Base-by-base conservation (phyloP, 2,113 vertebrate species). In the Chaetodon auriga region DNA sequence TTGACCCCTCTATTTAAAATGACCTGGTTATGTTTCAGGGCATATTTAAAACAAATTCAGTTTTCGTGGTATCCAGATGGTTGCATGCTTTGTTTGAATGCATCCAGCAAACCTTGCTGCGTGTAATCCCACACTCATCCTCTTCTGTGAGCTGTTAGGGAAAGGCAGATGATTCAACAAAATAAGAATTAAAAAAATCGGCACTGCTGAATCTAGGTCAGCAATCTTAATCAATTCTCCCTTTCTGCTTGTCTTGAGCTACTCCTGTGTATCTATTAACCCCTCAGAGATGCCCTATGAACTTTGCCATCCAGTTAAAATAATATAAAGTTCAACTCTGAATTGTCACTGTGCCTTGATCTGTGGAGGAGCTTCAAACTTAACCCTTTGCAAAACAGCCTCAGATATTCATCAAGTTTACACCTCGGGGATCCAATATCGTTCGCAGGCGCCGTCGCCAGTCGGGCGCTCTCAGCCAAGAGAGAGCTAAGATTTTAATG, bases 371-470 rank as follows among this genome's bases (percentile, higher is more conserved):
- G 75, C 79, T 87, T 89, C 74, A 73, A 8, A 75, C 61, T 85
- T 88, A 90, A 90, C 86, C 69, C 87, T 89, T 87, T 68, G 73
- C 72, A 89, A 89, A 92, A 89, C 82, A 86, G 76, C 81, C 68
- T 80, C 87, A 85, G 85, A 90, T 92, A 85, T 89, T 86, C 82
- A 85, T 91, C 83, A 75, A 13, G 69, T 92, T 90, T 90, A 86
- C 91, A 93, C 91, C 75, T 90, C 35, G 38, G 82, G 85, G 87
- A 90, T 91, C 89, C 83, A 63, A 80, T 92, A 78, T 91, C 89
- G 65, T 68, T 76, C 71, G 5, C 78, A 71, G 76, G 61, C 80
- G 46, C 53, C 30, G 85, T 84, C 89, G 83, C 87, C 88, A 86
- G 74, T 25, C 89, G 80, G 87, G 65, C 79, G 76, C 80, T 75